Conservation (phyloP, 2,888 invertebrate species). For the Chydorus sphaericus region DNA sequence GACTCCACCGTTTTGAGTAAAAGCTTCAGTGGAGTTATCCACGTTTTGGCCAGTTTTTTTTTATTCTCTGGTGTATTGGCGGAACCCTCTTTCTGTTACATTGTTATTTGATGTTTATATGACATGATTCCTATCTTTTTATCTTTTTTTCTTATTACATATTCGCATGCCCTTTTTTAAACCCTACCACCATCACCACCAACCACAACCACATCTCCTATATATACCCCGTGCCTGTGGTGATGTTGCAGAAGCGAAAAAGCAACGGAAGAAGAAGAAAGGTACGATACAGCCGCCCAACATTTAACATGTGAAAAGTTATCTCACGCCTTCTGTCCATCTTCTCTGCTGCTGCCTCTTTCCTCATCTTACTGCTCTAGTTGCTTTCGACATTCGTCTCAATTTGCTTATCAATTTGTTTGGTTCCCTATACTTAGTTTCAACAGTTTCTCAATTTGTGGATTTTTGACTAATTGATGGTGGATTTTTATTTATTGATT, state of each 20-base stretch:
- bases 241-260: conserved; percentile 65
- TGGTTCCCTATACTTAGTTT: too few relatives aligned
- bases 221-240: neutral
- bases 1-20: too few relatives aligned
- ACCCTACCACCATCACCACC: neutral
- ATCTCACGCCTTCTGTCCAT: neutral
- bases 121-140: neutral
- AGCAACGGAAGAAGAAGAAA: conserved; percentile 82
- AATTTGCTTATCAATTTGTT: too few relatives aligned
- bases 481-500: neutral
- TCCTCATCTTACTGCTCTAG: neutral
- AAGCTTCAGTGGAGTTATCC: too few relatives aligned
- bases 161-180: neutral
- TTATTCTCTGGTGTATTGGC: too few relatives aligned
- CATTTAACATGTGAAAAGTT: too few relatives aligned
- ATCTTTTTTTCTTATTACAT: neutral
- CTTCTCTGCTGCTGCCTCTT: neutral
- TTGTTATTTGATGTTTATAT: too few relatives aligned
- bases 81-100: too few relatives aligned
- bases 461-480: too few relatives aligned
- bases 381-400: neutral
- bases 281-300: conserved; percentile 4
- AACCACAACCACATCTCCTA: neutral
- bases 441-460: neutral
- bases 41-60: too few relatives aligned